Evolutionary conservation across 1,140 invertebrate genomes (phyloP), one percentile per base, ranked within the genome.

Genomic region (Bilobella aurantiaca): DNA sequence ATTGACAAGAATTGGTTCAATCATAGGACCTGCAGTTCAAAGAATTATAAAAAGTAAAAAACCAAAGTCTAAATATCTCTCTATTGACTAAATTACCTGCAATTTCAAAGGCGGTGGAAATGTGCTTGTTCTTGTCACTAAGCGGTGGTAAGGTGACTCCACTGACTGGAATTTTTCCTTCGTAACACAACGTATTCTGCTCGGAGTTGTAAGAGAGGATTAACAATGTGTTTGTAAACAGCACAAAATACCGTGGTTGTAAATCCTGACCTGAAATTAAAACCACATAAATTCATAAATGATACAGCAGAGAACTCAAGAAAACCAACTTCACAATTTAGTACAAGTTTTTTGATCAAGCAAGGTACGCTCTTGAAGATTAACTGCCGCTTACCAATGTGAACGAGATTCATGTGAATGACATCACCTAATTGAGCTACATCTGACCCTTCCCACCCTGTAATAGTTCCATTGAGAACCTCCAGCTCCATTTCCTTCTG

Each of bases 401-500:
- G 62, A n/a, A 74, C 74, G 21, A 73, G 53, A 47, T 72, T 74
- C 82, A 93, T 90, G 70, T 91, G 85, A 65, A 92, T 79, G 23
- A 90, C 87, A 68, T 89, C 86, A 1, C 88, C 89, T 25, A 93
- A 77, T 3, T 81, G 81, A 14, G 80, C 79, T 23, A 91, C 75
- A 74, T 88, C 91, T 70, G 93, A 89, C n/a, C 92, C 92, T 75
- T 96, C 91, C 92, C 93, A 97, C 1, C 89, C 90, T 68, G 89
- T 84, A n/a, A 97, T 89, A 27, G 88, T 88, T 3, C 91, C 91
- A 0, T 87, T 91, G 68, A 98, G 81, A 42, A 99, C 90, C 80
- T 98, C 94, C 47, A 96, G 79, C 72, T 98, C 95, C 74, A 96
- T 81, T 80, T 98, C 95, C 78, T 95, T 96, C 75, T 96, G 91